Evolutionary conservation across 1,140 invertebrate genomes (phyloP).

Genomic region (Saccostrea glomerata): DNA sequence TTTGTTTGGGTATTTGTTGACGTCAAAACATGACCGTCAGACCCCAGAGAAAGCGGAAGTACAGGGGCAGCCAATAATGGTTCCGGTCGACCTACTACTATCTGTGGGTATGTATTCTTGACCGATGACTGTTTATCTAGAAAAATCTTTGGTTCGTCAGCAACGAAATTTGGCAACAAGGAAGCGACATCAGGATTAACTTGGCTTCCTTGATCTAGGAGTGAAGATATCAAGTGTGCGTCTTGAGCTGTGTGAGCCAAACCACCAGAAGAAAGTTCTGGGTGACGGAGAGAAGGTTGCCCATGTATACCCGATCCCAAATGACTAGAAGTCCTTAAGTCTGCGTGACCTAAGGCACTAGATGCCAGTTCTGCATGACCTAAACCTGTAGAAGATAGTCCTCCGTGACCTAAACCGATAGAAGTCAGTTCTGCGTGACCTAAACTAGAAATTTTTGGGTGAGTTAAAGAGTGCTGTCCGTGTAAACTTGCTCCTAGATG

Average conservation of each 20-base stretch:
- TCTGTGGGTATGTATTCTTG: background rate
- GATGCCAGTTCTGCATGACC: no score
- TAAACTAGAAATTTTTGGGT: no score
- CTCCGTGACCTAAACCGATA: no score
- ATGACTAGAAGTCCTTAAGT: background rate
- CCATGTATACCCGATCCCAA: background rate
- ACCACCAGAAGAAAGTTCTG: background rate
- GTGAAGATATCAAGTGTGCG: background rate
- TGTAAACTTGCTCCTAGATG: no score
- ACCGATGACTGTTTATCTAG: background rate
- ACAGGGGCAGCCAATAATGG: background rate
- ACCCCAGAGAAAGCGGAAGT: background rate
- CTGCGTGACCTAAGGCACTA: background rate
- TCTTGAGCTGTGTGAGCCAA: background rate
- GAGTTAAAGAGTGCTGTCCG: no score
- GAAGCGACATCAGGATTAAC: background rate
- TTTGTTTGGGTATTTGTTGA: background rate
- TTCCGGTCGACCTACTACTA: background rate
- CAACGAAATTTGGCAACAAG: background rate
- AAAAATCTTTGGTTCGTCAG: background rate
- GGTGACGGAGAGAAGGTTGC: background rate
- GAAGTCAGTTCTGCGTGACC: no score
- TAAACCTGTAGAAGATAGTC: no score
- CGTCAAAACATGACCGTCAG: slow-evolving; percentile 16
- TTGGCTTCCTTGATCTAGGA: background rate